Percentiles rank a stretch among this genome's conserved stretches.
Conservation (phyloP, 2,113 vertebrate species). For the Tragulus kanchil region DNA sequence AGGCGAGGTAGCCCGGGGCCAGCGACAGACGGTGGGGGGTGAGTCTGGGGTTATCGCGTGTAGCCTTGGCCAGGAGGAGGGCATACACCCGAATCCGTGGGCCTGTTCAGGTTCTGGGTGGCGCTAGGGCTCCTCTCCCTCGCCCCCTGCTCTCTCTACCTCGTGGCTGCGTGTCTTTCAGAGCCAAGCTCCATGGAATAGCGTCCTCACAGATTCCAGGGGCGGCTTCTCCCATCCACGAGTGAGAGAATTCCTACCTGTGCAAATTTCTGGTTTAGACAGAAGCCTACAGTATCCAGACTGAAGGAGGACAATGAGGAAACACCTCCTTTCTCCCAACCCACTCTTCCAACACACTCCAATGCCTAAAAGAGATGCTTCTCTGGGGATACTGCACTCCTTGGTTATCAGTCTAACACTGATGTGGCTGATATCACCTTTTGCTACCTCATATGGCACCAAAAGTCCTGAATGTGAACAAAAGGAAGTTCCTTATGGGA, state of each 20-base stretch:
- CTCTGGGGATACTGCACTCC: constrained; percentile 44
- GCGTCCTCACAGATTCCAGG: background rate
- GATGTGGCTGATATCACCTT: constrained; percentile 77
- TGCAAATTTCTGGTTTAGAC: constrained; percentile 59
- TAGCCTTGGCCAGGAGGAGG: background rate
- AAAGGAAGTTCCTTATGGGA: constrained; percentile 68
- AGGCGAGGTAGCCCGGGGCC: background rate
- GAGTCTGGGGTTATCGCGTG: no score
- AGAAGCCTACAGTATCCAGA: constrained; percentile 29
- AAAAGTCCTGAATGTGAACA: constrained; percentile 43
- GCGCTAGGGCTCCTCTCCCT: background rate
- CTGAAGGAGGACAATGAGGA: background rate
- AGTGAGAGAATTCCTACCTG: constrained; percentile 63
- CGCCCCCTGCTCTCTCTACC: background rate
- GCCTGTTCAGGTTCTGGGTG: background rate
- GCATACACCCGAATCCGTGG: background rate
- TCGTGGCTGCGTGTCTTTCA: background rate
- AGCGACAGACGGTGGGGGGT: background rate
- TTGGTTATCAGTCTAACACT: constrained; percentile 74
- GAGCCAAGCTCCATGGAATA: background rate
- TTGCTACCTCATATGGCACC: constrained; percentile 84
- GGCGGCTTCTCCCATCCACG: background rate
- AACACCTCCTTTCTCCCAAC: constrained; percentile 52
- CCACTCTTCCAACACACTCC: background rate
- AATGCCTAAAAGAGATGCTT: background rate